Evolutionary conservation across 2,113 vertebrate species (phyloP).

Genomic region (Halichoerus grypus): DNA sequence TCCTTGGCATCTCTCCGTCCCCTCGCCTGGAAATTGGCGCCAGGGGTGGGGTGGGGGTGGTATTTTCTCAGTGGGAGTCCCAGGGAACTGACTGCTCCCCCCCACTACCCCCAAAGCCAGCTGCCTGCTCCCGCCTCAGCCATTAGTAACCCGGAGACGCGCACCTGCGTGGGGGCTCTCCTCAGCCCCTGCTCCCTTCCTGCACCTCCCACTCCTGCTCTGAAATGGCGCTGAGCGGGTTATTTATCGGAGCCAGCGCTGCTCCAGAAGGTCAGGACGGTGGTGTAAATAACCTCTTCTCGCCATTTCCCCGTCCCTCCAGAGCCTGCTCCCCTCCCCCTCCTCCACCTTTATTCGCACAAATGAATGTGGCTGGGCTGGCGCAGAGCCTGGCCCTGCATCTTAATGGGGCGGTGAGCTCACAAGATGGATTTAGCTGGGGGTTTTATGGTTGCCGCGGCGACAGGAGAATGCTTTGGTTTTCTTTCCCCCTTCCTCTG

Average conservation of each 20-base stretch:
- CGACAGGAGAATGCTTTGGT: slow-evolving; percentile 82
- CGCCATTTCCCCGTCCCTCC: slow-evolving; percentile 80
- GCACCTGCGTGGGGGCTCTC: slow-evolving; percentile 82
- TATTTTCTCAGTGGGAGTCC: slow-evolving; percentile 82
- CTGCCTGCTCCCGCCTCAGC: slow-evolving; percentile 78
- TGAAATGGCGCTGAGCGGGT: slow-evolving; percentile 80
- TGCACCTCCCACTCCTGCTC: slow-evolving; percentile 73
- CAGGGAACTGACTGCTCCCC: slow-evolving; percentile 69
- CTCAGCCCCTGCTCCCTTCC: slow-evolving; percentile 75
- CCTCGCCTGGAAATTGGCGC: slow-evolving; percentile 81
- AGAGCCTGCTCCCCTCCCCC: slow-evolving; percentile 77
- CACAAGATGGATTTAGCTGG: slow-evolving; percentile 84
- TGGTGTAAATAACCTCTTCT: slow-evolving; percentile 85
- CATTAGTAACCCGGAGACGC: slow-evolving; percentile 81
- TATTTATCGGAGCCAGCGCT: slow-evolving; percentile 84
- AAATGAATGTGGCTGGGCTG: slow-evolving; percentile 84
- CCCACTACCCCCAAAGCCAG: slow-evolving; percentile 73
- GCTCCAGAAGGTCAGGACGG: slow-evolving; percentile 84
- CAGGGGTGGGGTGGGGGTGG: slow-evolving; percentile 79
- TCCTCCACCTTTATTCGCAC: slow-evolving; percentile 80
- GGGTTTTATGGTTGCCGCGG: slow-evolving; percentile 82
- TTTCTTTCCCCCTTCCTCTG: slow-evolving; percentile 80
- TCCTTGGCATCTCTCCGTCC: slow-evolving; percentile 81
- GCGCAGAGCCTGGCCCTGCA: slow-evolving; percentile 83
- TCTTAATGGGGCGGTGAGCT: slow-evolving; percentile 85